Evolutionary conservation across 2,888 invertebrate genomes (phyloP).

Genomic region (Fragum whitleyi): DNA sequence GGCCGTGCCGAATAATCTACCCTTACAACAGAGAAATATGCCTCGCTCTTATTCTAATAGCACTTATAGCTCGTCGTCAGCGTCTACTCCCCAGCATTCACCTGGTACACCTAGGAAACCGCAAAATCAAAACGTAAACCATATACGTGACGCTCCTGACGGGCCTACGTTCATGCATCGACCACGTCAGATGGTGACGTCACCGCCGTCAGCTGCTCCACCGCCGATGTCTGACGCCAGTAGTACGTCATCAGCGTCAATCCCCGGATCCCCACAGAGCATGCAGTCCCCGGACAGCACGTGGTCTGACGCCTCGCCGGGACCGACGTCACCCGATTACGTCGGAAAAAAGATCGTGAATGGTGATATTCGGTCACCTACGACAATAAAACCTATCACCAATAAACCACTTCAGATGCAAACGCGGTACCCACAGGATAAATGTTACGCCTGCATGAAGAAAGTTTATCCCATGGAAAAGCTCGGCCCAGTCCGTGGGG

Average conservation of each 20-base stretch:
- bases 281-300: constrained; percentile 53
- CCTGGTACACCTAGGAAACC: constrained; percentile 40
- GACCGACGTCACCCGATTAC: constrained; percentile 49
- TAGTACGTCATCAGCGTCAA: constrained; percentile 66
- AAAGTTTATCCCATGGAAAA: constrained; percentile 79
- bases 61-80: constrained; percentile 19
- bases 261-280: constrained; percentile 66
- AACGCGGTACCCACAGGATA: constrained; percentile 68
- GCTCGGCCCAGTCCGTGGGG: constrained; percentile 73
- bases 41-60: constrained; percentile 26
- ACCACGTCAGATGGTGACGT: constrained; percentile 53
- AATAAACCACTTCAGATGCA: constrained; percentile 66
- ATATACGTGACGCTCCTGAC: constrained; percentile 20
- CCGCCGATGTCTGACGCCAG: constrained; percentile 41
- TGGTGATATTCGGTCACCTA: constrained; percentile 39
- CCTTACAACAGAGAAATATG: constrained; percentile 31
- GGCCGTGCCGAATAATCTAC: constrained; percentile 45
- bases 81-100: constrained; percentile 51
- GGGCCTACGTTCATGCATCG: constrained; percentile 46
- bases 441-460: constrained; percentile 73
- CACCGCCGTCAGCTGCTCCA: constrained; percentile 42
- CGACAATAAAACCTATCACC: constrained; percentile 40
- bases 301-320: constrained; percentile 51
- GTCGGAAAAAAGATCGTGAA: constrained; percentile 35
- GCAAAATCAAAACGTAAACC: constrained; percentile 7